Evolutionary conservation across 2,113 vertebrate genomes (phyloP), one percentile per base, ranked within the genome.

Genomic region (Emydura subglobosa): DNA sequence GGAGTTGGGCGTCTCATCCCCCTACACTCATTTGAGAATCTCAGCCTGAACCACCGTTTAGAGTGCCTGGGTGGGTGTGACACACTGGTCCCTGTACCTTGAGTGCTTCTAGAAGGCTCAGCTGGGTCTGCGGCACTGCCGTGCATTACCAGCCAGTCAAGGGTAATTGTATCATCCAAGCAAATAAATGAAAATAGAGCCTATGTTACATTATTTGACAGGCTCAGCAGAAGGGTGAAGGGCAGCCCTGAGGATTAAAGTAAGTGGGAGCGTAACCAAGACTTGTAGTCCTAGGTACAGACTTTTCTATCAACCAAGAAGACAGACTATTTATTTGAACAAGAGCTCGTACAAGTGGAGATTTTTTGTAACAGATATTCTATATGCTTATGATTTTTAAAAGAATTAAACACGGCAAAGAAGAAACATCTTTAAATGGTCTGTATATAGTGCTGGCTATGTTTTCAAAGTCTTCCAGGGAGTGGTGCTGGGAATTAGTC

Each of bases 271-370:
- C 21, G 42, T 22, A 87, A 83, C 74, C 83, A 78, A 83, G 83
- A 42, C 3, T 10, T 21, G 4, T 3, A 7, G 27, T 53, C 7
- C 10, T 0, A 0, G 29, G 55, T 55, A 55, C 65, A 61, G 57
- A 9, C 31, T 85, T 59, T 82, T 54, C 83, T 92, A 65, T 78
- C 44, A 27, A 3, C 29, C 83, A 57, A 82, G 29, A 83, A 84
- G 79, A 88, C 17, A 6, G 83, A 22, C 72, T 72, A 85, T 95
- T 92, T 94, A 94, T 96, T 95, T 97, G 83, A 87, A 93, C 39
- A 90, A 92, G 79, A 92, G 42, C 65, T 79, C 42, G 74, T 57
- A 91, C 31, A 80, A 65, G n/a, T 81, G 83, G 57, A 87, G 90
- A 65, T 50, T 72, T 86, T 44, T 84, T 82, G 51, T 31, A 51